A percentile compares a stretch with the other conserved stretches of the same genome.
Conservation (phyloP, 2,888 invertebrate genomes). For the Teleogryllus oceanicus region DNA sequence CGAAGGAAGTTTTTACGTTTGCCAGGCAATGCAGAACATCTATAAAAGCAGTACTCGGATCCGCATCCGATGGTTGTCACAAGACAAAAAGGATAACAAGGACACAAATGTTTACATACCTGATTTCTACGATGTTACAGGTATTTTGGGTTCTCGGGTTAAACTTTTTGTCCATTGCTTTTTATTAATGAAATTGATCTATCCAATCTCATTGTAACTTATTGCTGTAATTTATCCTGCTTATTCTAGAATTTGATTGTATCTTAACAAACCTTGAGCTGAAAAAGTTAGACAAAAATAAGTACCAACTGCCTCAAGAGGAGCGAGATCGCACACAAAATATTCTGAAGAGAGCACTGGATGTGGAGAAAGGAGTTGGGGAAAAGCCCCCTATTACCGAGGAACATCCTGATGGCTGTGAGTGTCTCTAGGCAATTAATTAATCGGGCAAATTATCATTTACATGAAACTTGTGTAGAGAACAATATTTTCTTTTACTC, state of each 20-base stretch:
- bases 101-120: slow-evolving; percentile 74
- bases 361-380: slow-evolving; percentile 70
- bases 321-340: slow-evolving; percentile 76
- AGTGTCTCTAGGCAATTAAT: slow-evolving; percentile 47
- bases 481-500: too few relatives aligned
- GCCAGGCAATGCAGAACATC: slow-evolving; percentile 87
- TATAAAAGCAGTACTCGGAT: slow-evolving; percentile 81
- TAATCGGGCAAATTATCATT: too few relatives aligned
- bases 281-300: slow-evolving; percentile 67
- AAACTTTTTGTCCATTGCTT: background rate
- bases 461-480: too few relatives aligned
- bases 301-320: slow-evolving; percentile 64
- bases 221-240: background rate
- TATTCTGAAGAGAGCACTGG: slow-evolving; percentile 78
- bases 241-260: slow-evolving; percentile 71
- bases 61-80: slow-evolving; percentile 85
- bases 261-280: slow-evolving; percentile 81
- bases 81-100: slow-evolving; percentile 58
- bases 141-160: slow-evolving; percentile 46
- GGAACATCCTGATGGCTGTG: slow-evolving; percentile 81
- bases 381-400: slow-evolving; percentile 65
- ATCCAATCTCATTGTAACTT: slow-evolving; percentile 24
- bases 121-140: slow-evolving; percentile 85
- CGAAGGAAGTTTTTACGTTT: slow-evolving; percentile 82
- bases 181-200: slow-evolving; percentile 38